Evolutionary conservation across 1,140 invertebrate genomes (phyloP).

Genomic region (Bombus difficillimus): DNA sequence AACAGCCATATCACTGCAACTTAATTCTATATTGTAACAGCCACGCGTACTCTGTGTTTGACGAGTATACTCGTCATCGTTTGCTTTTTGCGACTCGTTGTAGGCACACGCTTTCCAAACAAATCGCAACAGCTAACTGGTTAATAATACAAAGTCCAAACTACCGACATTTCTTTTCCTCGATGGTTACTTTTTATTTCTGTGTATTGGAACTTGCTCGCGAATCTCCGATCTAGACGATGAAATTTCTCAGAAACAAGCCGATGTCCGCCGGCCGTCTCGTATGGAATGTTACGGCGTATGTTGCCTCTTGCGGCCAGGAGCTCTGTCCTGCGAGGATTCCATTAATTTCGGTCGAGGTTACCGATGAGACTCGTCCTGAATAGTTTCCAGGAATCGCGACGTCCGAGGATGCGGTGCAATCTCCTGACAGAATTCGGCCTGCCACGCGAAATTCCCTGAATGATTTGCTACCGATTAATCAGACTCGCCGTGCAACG

Average conservation of each 20-base stretch:
- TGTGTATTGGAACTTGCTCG: not conserved
- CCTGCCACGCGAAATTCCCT: conserved; percentile 16
- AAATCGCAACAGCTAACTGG: too few species aligned
- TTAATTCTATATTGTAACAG: too few species aligned
- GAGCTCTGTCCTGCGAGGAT: conserved; percentile 44
- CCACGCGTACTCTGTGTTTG: too few species aligned
- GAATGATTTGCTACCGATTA: conserved; percentile 29
- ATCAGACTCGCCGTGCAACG: not conserved
- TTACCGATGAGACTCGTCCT: conserved; percentile 53
- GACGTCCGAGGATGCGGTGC: conserved; percentile 9
- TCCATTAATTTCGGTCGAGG: conserved; percentile 56
- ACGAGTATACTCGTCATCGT: too few species aligned
- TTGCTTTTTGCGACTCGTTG: too few species aligned
- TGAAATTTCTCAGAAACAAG: not conserved
- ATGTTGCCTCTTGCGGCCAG: conserved; percentile 8
- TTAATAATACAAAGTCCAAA: too few species aligned
- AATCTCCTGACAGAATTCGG: not conserved
- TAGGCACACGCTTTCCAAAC: too few species aligned
- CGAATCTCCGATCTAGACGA: not conserved
- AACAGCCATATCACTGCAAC: too few species aligned
- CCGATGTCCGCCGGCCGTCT: not conserved
- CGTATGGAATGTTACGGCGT: conserved; percentile 16
- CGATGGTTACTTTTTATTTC: not conserved
- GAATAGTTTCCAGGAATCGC: conserved; percentile 54
- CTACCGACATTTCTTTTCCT: not conserved